phyloP scores from a whole-genome alignment of 2,113 vertebrate genomes.

The Potamarius usumacintae region DNA sequence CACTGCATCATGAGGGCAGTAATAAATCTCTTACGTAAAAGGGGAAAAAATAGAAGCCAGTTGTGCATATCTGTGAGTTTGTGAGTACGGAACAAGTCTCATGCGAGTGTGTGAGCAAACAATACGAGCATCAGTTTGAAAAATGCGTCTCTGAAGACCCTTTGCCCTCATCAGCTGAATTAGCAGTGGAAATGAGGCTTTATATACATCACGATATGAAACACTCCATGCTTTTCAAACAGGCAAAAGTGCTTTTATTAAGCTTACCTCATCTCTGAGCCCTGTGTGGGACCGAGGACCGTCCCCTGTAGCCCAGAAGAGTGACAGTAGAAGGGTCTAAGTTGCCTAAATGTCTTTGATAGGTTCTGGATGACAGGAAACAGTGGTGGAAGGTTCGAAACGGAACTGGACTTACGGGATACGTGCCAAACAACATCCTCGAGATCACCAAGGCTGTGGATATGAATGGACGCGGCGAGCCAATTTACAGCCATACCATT shows the following conservation, averaged over 20 bases:
- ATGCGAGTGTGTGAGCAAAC: neutral
- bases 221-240: neutral
- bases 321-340: neutral
- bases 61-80: neutral
- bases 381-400: slow-evolving; percentile 98
- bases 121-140: neutral
- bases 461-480: slow-evolving; percentile 74
- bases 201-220: neutral
- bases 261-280: neutral
- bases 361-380: slow-evolving; percentile 93
- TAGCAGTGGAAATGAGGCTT: neutral
- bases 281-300: neutral
- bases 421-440: slow-evolving; percentile 99
- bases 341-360: slow-evolving; percentile 26
- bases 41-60: neutral
- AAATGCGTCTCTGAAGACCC: neutral
- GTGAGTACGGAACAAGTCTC: neutral
- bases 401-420: slow-evolving; percentile 79
- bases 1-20: neutral
- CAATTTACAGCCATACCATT: slow-evolving; percentile 86
- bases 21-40: neutral
- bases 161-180: neutral
- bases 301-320: neutral
- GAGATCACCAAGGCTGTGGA: slow-evolving; percentile 79
- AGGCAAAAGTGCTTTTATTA: neutral